A percentile compares a stretch with the other conserved stretches of the same genome.
These are phyloP conservation scores for Nothoprocta pentlandii DNA, from an alignment of 2,113 vertebrate species.

Conservation along the genomic window DNA sequence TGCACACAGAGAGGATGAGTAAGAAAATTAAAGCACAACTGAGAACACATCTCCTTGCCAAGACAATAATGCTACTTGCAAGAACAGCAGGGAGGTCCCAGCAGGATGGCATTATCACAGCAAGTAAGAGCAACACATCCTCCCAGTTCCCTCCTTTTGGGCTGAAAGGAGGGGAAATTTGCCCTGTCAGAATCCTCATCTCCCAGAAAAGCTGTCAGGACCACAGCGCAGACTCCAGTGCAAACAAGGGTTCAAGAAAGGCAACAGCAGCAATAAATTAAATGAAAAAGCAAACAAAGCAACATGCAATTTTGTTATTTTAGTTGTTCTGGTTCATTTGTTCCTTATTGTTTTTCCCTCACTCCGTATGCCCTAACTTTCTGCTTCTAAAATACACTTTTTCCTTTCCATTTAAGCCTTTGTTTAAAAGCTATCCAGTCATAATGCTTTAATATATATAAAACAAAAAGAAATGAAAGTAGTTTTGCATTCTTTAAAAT, in stretches of 20 bases:
- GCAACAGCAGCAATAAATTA: background rate
- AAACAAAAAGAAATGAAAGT: background rate
- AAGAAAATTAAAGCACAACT: slow-evolving; percentile 6
- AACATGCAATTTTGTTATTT: slow-evolving; percentile 1
- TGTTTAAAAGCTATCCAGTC: background rate
- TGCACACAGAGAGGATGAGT: background rate
- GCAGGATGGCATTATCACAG: background rate
- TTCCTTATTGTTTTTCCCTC: background rate
- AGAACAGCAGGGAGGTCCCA: slow-evolving; percentile 26
- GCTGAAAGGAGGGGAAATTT: background rate
- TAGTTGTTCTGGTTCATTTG: background rate
- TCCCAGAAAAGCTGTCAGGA: background rate
- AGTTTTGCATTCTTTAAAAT: background rate
- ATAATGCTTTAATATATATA: background rate
- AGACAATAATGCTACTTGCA: background rate
- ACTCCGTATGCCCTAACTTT: background rate
- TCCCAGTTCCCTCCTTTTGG: background rate
- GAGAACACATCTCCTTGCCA: slow-evolving; percentile 9
- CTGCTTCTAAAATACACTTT: background rate
- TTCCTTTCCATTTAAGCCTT: background rate
- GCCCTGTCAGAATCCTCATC: background rate
- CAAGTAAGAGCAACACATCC: background rate
- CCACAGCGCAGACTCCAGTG: background rate
- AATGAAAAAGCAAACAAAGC: background rate
- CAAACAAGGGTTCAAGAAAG: background rate